These are phyloP conservation scores for Toxonevra muliebris DNA, from an alignment of 2,888 invertebrate genomes.

Conservation along the genomic window DNA sequence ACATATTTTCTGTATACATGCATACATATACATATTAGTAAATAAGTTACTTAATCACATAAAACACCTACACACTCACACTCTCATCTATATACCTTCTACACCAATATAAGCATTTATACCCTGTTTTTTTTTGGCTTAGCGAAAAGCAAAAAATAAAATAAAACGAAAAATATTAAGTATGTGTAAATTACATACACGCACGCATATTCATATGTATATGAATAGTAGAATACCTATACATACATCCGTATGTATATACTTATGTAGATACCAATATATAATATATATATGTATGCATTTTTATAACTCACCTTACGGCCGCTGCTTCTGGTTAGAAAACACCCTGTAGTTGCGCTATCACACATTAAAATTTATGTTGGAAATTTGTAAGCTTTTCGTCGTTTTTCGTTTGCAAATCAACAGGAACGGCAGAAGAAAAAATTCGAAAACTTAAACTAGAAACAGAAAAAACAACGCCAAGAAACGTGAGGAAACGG, in stretches of 20 bases:
- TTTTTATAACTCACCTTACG: constrained; percentile 59
- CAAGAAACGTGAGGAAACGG: not conserved
- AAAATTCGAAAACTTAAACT: not conserved
- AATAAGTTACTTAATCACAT: constrained; percentile 26
- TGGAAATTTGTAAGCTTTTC: too few relatives aligned
- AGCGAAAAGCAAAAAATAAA: too few relatives aligned
- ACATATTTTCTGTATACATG: not conserved
- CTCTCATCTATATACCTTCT: too few relatives aligned
- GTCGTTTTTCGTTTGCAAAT: too few relatives aligned
- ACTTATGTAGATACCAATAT: constrained; percentile 13
- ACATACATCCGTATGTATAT: constrained; percentile 22
- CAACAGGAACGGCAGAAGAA: not conserved
- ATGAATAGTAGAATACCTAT: constrained; percentile 14
- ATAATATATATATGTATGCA: not conserved
- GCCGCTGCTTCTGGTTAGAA: constrained; percentile 66
- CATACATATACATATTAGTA: constrained; percentile 22
- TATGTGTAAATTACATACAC: constrained; percentile 12
- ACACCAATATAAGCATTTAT: not conserved
- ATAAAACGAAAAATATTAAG: not conserved
- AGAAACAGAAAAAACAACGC: not conserved
- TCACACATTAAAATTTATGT: constrained; percentile 70
- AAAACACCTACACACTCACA: not conserved
- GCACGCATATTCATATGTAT: not conserved
- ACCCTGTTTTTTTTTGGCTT: not conserved
- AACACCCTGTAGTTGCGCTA: constrained; percentile 77